Evolutionary conservation across 2,113 vertebrate species (phyloP).

Genomic region (Uria lomvia): DNA sequence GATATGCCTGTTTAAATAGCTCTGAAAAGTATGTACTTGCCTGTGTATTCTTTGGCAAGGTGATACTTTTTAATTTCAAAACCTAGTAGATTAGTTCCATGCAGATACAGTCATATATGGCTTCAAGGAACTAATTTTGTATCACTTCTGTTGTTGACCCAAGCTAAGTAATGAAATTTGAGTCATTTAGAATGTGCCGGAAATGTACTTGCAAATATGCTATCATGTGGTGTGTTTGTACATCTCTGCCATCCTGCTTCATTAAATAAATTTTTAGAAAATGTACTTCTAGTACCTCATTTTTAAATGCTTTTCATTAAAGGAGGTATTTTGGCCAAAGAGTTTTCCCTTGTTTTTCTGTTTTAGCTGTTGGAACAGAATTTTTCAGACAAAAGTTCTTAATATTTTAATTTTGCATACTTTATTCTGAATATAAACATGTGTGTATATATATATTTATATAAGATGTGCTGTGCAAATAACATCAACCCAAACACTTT

Average conservation of each 20-base stretch:
- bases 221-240: not conserved
- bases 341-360: not conserved
- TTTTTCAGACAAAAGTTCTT: not conserved
- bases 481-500: not conserved
- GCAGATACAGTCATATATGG: not conserved
- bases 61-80: not conserved
- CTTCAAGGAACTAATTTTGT: not conserved
- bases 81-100: not conserved
- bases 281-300: not conserved
- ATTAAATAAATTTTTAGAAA: not conserved
- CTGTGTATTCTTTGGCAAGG: not conserved
- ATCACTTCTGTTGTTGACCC: not conserved
- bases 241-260: not conserved
- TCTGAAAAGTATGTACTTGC: not conserved
- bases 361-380: not conserved
- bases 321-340: not conserved
- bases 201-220: not conserved
- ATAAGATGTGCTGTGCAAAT: not conserved
- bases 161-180: not conserved
- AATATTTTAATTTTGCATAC: not conserved
- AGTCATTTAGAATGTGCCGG: not conserved
- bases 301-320: not conserved
- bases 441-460: not conserved
- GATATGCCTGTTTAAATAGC: not conserved
- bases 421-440: not conserved